Evolutionary conservation across 2,113 vertebrate genomes (phyloP).

Genomic region (Seriola quinqueradiata): DNA sequence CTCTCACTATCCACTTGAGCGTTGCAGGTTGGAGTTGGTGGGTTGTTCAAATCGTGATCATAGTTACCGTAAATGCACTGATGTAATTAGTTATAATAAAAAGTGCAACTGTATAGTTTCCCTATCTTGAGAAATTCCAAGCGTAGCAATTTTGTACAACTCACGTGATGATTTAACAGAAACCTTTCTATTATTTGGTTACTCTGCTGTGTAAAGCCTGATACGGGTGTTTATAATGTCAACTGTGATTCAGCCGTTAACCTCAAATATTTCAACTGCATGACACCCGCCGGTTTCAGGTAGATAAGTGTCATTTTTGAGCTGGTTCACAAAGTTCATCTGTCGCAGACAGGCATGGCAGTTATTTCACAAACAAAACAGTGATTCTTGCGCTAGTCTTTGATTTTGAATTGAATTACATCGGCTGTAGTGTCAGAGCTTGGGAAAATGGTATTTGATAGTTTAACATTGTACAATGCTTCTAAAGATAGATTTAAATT

Average conservation of each 20-base stretch:
- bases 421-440: too few relatives aligned
- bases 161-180: too few relatives aligned
- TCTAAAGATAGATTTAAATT: too few relatives aligned
- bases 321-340: slow-evolving; percentile 5
- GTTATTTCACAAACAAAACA: too few relatives aligned
- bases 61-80: background rate
- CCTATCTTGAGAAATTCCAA: background rate
- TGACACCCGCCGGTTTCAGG: too few relatives aligned
- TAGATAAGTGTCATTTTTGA: background rate
- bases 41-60: background rate
- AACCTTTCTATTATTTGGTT: background rate
- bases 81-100: background rate
- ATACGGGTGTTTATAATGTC: background rate
- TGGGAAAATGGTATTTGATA: too few relatives aligned
- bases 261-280: background rate
- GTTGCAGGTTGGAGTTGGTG: background rate
- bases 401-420: too few relatives aligned
- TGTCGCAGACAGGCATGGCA: background rate
- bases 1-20: background rate
- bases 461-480: too few relatives aligned
- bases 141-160: too few relatives aligned
- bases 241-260: background rate
- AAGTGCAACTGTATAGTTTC: background rate
- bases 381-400: too few relatives aligned
- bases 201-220: too few relatives aligned